These are phyloP conservation scores for Chaenodraco wilsoni DNA, from an alignment of 2,797 vertebrate genomes.

Conservation along the genomic window DNA sequence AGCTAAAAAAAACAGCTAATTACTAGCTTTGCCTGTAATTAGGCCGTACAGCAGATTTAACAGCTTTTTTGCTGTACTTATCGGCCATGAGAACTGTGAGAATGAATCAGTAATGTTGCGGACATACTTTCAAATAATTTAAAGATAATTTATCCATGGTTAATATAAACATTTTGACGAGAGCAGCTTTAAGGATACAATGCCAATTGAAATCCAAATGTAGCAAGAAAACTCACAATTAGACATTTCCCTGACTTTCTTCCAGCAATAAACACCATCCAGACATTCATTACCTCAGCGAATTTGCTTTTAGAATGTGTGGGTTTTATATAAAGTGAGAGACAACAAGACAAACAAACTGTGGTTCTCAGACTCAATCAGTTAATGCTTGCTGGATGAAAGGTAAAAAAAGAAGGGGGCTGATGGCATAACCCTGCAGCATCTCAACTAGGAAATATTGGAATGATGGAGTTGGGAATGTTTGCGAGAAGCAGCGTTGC, in stretches of 20 bases:
- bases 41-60: too few species aligned
- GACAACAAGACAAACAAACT: neutral
- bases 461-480: slow-evolving; percentile 39
- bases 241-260: neutral
- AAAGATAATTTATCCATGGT: neutral
- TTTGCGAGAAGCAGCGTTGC: slow-evolving; percentile 22
- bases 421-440: slow-evolving; percentile 4
- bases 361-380: neutral
- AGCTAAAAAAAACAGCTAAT: neutral
- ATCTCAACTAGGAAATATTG: slow-evolving; percentile 31
- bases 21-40: neutral
- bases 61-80: neutral
- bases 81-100: neutral
- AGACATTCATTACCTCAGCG: neutral
- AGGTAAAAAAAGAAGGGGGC: neutral
- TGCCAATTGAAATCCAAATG: neutral
- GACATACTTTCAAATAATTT: neutral
- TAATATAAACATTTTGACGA: neutral
- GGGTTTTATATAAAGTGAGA: neutral
- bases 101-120: neutral
- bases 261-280: neutral
- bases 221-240: neutral
- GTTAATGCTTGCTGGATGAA: neutral
- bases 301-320: neutral
- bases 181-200: neutral